Evolutionary conservation across 2,888 invertebrate genomes (phyloP), one percentile per base, ranked within the genome.

Genomic region (Macrosiphum euphorbiae): DNA sequence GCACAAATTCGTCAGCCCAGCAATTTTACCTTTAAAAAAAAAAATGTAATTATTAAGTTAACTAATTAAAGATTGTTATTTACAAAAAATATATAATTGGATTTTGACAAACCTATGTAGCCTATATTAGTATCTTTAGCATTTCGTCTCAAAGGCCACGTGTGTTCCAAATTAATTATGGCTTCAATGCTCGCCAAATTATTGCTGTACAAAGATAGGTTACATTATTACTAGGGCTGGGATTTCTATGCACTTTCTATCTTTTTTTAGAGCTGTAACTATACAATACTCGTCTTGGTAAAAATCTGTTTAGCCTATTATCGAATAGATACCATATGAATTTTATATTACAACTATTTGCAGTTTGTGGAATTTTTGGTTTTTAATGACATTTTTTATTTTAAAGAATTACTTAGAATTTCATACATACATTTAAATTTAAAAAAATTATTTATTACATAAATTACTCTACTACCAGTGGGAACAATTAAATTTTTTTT

Each of bases 101-200:
- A 28, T n/a, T 58, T 61, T 24, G 8, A 92, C 92, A 67, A 44
- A 88, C 92, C 55, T 67, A 92, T 88, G 13, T 92, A 92, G 28
- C 92, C 92, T 24, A 92, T 13, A 78, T 88, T 55, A 8, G 93
- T 85, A 35, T 93, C 89, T 84, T 90, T 58, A 20, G 89, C 93
- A 4, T 84, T 85, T 61, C 93, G 85, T 58, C 61, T 90, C n/a
- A 90, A 93, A 55, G 93, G 93, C 89, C 89, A 93, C 24, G 89
- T 61, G 58, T 90, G 55, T 11, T 93, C 93, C 52, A 26, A n/a
- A 61, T 90, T 50, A 26, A 90, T 35, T 8, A 58, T 55, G 10
- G 90, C 47, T 85, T 93, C 93, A 47, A 93, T 84, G 52, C 93
- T 93, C 35, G 89, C 89, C 84, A 93, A 93, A 85, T 85, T 26